Conservation (phyloP, 2,888 invertebrate genomes). For the Mesochorus sp. region DNA sequence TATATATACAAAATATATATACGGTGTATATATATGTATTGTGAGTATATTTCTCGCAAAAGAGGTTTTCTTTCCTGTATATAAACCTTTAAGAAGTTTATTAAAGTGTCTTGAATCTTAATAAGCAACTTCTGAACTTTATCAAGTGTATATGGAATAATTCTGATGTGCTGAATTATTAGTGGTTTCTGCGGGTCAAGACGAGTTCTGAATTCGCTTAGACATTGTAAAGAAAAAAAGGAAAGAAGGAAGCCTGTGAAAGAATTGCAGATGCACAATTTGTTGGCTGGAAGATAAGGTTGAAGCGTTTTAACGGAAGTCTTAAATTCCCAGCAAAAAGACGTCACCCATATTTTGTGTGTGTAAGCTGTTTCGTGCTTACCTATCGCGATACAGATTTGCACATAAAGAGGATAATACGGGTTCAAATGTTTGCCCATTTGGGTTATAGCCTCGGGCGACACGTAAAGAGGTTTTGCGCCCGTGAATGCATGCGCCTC, state of each 20-base stretch:
- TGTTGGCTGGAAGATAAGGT: no score
- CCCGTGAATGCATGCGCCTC: constrained; percentile 19
- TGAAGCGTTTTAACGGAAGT: no score
- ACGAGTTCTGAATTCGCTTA: neutral
- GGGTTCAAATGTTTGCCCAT: neutral
- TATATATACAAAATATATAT: neutral
- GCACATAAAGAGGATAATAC: no score
- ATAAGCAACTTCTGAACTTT: neutral
- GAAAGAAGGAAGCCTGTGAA: no score
- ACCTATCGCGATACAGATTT: no score
- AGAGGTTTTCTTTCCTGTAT: no score
- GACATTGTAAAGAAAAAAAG: no score
- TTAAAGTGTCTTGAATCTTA: neutral
- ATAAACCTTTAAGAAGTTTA: neutral
- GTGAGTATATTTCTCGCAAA: neutral
- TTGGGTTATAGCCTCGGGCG: neutral
- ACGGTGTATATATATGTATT: neutral
- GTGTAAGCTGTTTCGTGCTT: no score
- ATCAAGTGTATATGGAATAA: neutral
- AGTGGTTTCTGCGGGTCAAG: neutral
- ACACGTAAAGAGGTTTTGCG: constrained; percentile 9
- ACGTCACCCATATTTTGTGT: no score
- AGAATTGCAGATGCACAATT: no score
- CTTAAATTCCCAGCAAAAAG: no score
- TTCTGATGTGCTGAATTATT: neutral